Percentiles rank a stretch among this genome's conserved stretches.
phyloP scores from a whole-genome alignment of 35 echinoderm and acorn worm genomes.

The Heliocidaris erythrogramma region DNA sequence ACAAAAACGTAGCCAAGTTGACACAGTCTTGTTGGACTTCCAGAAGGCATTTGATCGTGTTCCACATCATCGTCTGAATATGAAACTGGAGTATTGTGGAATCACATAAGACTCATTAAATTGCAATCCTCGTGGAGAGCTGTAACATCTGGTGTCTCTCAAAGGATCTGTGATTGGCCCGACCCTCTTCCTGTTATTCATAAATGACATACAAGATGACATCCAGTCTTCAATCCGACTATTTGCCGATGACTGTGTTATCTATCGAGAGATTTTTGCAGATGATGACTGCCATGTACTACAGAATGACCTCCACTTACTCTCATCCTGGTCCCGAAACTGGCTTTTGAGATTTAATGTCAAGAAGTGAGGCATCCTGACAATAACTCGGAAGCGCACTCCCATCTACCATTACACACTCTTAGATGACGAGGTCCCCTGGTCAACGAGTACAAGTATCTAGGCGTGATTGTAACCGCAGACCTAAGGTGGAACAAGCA shows the following conservation, averaged over 20 bases:
- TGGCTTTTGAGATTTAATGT: conserved; percentile 60
- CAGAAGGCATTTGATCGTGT: conserved; percentile 64
- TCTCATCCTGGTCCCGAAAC: conserved; percentile 42
- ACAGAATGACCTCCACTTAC: conserved; percentile 48
- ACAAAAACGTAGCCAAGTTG: conserved; percentile 39
- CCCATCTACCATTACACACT: conserved; percentile 30
- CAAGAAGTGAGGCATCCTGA: conserved; percentile 49
- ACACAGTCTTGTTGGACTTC: conserved; percentile 49
- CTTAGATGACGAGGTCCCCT: no score
- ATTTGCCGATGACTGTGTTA: no score
- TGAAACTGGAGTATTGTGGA: conserved; percentile 58
- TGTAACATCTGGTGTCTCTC: no score
- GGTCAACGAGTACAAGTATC: conserved; percentile 49
- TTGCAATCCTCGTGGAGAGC: conserved; percentile 41
- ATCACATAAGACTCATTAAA: conserved; percentile 12
- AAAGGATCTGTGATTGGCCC: conserved; percentile 69
- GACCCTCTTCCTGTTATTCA: conserved; percentile 59
- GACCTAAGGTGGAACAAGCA: no score
- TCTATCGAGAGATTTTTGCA: conserved; percentile 51
- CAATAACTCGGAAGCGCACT: conserved; percentile 51
- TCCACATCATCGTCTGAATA: conserved; percentile 41
- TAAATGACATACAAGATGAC: no score
- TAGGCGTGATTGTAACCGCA: conserved; percentile 47
- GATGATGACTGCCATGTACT: conserved; percentile 33
- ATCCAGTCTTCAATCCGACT: no score